phyloP scores from a whole-genome alignment of 2,888 invertebrate species.

The Reticulitermes lucifugus region DNA sequence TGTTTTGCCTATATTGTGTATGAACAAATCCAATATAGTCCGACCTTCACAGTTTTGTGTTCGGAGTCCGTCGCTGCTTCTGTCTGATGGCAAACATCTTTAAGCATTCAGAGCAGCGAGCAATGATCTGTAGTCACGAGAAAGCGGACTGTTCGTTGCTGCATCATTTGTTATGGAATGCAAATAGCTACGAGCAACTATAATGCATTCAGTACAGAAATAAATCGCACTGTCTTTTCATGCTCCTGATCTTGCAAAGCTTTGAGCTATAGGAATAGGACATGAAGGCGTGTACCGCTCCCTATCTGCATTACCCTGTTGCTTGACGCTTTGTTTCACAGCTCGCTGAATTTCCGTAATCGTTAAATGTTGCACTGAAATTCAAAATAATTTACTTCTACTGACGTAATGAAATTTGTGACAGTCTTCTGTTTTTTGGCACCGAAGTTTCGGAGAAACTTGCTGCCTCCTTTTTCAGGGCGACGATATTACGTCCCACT shows the following conservation, averaged over 20 bases:
- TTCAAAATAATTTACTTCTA: not conserved
- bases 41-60: no score
- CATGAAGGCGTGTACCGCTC: not conserved
- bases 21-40: no score
- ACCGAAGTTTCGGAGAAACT: no score
- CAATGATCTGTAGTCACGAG: no score
- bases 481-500: no score
- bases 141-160: no score
- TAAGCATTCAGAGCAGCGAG: no score
- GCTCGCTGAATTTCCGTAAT: not conserved
- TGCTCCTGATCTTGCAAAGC: not conserved
- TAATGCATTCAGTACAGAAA: not conserved
- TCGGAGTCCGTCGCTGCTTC: no score
- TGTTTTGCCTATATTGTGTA: no score
- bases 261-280: not conserved
- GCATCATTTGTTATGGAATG: not conserved
- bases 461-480: no score
- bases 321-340: not conserved
- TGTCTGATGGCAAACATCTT: no score
- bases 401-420: not conserved
- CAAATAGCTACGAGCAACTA: not conserved
- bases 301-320: not conserved
- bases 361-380: not conserved
- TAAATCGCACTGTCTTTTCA: not conserved
- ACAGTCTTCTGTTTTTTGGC: no score